These are phyloP conservation scores for Sprattus sprattus DNA, from an alignment of 2,113 vertebrate species.

Conservation along the genomic window DNA sequence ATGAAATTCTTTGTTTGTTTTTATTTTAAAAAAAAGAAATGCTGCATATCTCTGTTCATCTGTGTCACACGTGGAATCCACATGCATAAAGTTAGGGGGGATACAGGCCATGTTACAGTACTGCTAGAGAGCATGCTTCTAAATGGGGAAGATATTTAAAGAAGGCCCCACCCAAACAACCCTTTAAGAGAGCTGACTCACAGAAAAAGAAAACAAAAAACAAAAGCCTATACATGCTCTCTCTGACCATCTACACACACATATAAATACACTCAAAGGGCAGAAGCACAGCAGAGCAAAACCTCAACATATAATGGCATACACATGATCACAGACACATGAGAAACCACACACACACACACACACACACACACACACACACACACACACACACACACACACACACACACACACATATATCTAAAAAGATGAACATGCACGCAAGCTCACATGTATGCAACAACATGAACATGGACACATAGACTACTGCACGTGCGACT, in stretches of 20 bases:
- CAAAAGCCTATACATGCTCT: not conserved
- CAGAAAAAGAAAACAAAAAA: not conserved
- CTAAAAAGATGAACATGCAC: not conserved
- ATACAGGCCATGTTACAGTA: not conserved
- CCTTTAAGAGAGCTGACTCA: not conserved
- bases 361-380: not conserved
- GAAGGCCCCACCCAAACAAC: not conserved
- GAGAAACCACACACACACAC: not conserved
- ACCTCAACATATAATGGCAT: not conserved
- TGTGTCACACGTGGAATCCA: not conserved
- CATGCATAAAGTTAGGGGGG: not conserved
- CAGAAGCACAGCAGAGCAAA: not conserved
- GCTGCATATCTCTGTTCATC: not conserved
- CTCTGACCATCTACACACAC: not conserved
- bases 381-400: not conserved
- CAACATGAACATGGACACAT: not conserved
- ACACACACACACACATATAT: not conserved
- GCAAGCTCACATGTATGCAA: not conserved
- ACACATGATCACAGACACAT: not conserved
- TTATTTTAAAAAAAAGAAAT: not conserved
- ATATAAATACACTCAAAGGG: not conserved
- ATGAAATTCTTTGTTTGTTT: not conserved
- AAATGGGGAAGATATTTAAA: not conserved
- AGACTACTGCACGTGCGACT: not conserved
- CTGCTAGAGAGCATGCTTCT: not conserved